phyloP scores from a whole-genome alignment of 2,113 vertebrate species.

The Rattus norvegicus region DNA sequence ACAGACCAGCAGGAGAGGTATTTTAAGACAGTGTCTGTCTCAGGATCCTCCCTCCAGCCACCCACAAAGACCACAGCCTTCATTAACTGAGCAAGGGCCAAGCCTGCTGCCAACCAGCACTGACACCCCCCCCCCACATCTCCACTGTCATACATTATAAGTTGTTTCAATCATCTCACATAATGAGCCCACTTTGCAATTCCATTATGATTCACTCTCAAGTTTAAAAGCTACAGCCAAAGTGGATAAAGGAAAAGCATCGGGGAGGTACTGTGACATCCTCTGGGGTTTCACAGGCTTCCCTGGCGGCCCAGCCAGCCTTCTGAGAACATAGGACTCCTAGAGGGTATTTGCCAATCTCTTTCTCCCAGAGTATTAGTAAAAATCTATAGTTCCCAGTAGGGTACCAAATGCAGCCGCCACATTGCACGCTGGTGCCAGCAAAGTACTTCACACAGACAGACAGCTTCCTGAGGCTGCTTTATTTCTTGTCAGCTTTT shows the following conservation, averaged over 20 bases:
- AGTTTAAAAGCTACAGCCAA: conserved; percentile 76
- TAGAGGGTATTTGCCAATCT: conserved; percentile 54
- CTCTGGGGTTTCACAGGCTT: conserved; percentile 61
- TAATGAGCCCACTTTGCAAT: conserved; percentile 76
- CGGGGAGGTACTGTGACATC: conserved; percentile 49
- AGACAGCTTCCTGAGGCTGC: conserved; percentile 71
- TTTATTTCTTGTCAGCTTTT: conserved; percentile 73
- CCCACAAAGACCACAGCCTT: conserved; percentile 66
- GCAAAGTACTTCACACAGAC: conserved; percentile 66
- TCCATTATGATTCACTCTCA: conserved; percentile 67
- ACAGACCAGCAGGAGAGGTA: conserved; percentile 27
- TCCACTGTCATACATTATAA: conserved; percentile 32
- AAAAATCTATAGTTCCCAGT: conserved; percentile 73
- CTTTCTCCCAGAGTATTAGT: conserved; percentile 71
- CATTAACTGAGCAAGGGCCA: conserved; percentile 47
- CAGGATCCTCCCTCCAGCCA: neutral
- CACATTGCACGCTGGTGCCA: conserved; percentile 52
- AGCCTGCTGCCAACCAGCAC: conserved; percentile 24
- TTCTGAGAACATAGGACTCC: conserved; percentile 46
- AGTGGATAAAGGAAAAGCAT: conserved; percentile 57
- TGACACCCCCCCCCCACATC: neutral
- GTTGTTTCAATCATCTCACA: conserved; percentile 59
- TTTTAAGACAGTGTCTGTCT: conserved; percentile 69
- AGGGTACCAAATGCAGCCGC: conserved; percentile 73
- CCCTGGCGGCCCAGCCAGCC: conserved; percentile 27